A percentile compares a stretch with the other conserved stretches of the same genome.
phyloP scores from a whole-genome alignment of 2,113 vertebrate genomes.

The Sylvilagus bachmani region DNA sequence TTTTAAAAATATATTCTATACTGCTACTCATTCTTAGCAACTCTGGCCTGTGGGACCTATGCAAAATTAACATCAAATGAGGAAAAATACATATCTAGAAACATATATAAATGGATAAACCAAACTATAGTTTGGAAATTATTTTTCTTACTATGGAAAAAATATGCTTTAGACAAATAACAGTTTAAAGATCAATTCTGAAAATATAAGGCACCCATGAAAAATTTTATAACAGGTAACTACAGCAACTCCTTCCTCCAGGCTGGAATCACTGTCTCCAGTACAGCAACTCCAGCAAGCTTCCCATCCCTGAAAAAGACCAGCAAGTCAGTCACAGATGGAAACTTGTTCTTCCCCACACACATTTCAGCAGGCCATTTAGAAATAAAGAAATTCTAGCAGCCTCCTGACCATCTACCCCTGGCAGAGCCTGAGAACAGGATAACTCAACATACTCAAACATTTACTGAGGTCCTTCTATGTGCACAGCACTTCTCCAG shows the following conservation, averaged over 20 bases:
- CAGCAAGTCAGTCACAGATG: conserved; percentile 21
- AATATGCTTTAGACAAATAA: conserved; percentile 30
- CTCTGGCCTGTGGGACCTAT: not conserved
- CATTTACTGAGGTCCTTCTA: not conserved
- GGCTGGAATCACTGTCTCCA: not conserved
- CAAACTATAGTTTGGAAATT: conserved; percentile 46
- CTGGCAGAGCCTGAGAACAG: not conserved
- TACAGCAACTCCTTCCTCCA: not conserved
- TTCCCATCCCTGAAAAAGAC: not conserved
- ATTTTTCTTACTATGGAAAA: conserved; percentile 30
- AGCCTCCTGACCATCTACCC: not conserved
- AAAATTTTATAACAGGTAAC: conserved; percentile 13
- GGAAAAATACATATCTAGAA: conserved; percentile 60
- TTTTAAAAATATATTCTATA: conserved; percentile 28
- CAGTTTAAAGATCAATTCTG: conserved; percentile 55
- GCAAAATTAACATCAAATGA: conserved; percentile 17
- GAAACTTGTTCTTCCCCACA: not conserved
- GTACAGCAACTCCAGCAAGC: not conserved
- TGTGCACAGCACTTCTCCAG: not conserved
- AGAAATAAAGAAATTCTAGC: conserved; percentile 29
- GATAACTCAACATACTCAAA: not conserved
- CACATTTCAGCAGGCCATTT: conserved; percentile 4
- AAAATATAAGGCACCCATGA: conserved; percentile 40
- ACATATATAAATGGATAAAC: conserved; percentile 1
- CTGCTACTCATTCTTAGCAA: conserved; percentile 41